A percentile compares a stretch with the other conserved stretches of the same genome.
Evolutionary conservation across 2,797 vertebrate genomes (phyloP).

Genomic region (Rachycentron canadum): DNA sequence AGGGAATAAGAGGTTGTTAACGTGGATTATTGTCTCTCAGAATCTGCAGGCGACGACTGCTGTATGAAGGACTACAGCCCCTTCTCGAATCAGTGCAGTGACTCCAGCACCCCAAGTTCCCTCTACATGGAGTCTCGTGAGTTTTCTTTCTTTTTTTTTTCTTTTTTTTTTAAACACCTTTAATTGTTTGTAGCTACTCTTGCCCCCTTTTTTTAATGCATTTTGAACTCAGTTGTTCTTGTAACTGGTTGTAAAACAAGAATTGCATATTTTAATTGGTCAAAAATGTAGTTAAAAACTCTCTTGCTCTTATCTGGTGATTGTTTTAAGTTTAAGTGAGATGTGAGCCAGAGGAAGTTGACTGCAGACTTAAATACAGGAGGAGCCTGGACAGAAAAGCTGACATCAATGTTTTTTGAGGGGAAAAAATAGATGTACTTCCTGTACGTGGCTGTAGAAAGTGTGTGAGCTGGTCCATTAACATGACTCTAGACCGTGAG

Average conservation of each 20-base stretch:
- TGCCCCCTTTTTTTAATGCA: neutral
- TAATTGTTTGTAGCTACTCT: neutral
- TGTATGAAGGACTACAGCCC: constrained; percentile 80
- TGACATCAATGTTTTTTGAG: neutral
- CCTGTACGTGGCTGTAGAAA: neutral
- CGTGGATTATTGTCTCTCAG: constrained; percentile 68
- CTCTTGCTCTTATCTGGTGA: no score
- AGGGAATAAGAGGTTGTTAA: constrained; percentile 9
- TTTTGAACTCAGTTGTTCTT: neutral
- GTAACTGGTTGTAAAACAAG: neutral
- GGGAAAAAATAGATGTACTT: neutral
- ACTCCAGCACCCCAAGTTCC: constrained; percentile 85
- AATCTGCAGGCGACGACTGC: constrained; percentile 79
- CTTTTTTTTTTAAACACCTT: neutral
- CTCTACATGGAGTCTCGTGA: constrained; percentile 91
- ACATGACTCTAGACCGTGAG: neutral
- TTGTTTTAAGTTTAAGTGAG: neutral
- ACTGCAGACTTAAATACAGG: neutral
- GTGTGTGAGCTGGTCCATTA: neutral
- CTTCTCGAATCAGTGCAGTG: constrained; percentile 84
- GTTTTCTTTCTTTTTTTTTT: constrained; percentile 52
- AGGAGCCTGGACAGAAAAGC: constrained; percentile 1
- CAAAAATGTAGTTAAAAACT: neutral
- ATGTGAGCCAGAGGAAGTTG: neutral
- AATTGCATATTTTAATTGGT: neutral